Evolutionary conservation across 2,888 invertebrate species (phyloP), one percentile per base, ranked within the genome.

Genomic region (Phragmatobia fuliginosa): DNA sequence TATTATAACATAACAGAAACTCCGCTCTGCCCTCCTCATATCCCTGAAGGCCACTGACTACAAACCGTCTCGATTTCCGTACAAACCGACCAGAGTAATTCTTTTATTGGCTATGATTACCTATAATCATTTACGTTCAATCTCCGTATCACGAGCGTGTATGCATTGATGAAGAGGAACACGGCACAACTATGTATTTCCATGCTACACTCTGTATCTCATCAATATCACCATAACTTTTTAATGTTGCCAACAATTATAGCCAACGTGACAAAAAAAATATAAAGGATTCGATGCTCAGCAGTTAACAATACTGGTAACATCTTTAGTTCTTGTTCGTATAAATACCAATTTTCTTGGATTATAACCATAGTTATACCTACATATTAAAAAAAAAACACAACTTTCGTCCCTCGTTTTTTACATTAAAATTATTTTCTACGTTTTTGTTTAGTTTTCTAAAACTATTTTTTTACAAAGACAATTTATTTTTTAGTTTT

Each of bases 31-130:
- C 7, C 56, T 14, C 14, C 56, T 16, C 7, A 56, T 16, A 31
- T 28, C 41, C 31, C 32, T 31, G n/a, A 41, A 38, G 41, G 38
- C 66, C 66, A 41, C 58, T 18, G 41, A 41, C 14, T 59, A 58
- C 8, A n/a, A 32, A 32, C 25, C 32, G 45, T 45, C 67, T 36
- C 45, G 61, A 67, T 67, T 67, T 45, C 49, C 58, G 25, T 5
- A 41, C 21, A 49, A 8, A 8, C 33, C 66, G 64, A 70, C 75
- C 76, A 72, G 68, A 25, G 68, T 68, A 59, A 74, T 52, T 14
- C 60, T 45, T 63, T 62, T 64, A 25, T 63, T 60, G 56, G 38
- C 31, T 21, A 45, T 38, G 41, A 62, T 66, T 62, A 33, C 31
- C 41, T 56, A 49, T 45, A 32, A 45, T 16, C 63, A 64, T n/a